Evolutionary conservation across 2,888 invertebrate genomes (phyloP), one percentile per base, ranked within the genome.

Genomic region (Dendrolimus houi): DNA sequence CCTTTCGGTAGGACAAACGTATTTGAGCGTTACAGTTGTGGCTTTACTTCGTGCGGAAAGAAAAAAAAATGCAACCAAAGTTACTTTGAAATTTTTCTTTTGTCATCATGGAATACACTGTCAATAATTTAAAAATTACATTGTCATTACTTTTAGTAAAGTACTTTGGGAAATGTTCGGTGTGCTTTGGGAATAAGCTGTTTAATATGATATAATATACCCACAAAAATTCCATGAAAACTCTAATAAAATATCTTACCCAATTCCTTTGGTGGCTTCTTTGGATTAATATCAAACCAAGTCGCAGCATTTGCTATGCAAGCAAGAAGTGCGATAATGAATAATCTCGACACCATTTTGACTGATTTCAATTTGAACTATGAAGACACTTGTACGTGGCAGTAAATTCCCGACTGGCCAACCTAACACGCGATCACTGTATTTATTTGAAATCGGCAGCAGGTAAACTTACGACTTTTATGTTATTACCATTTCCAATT

Each of bases 401-500:
- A 58, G 70, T 65, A 61, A 59, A 63, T 60, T 62, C 68, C 60
- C 73, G 74, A 87, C 85, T 87, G 87, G 64, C 74, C 65, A 56
- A 55, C 61, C 52, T 58, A 60, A 65, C 61, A 58, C 67, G 56
- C 61, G 61, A 66, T 66, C 70, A 74, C 55, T 81, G 83, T 81
- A 85, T 87, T 81, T 87, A 87, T 87, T 74, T 70, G 58, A 62
- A 67, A 64, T 70, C 65, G 72, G 73, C 74, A 41, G 66, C 12
- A 59, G 58, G 60, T 72, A 79, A 64, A 74, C 78, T 60, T 41
- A 57, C 74, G 75, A 75, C 65, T 72, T 63, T 60, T 55, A 42
- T 52, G 47, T 56, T 57, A 54, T 60, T 53, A 47, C 3, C 29
- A 54, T 60, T 53, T 41, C 3, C 29, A 29, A 29, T 29, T 29